These are phyloP conservation scores for Hippolais icterina DNA, from an alignment of 2,113 vertebrate genomes.

Conservation along the genomic window DNA sequence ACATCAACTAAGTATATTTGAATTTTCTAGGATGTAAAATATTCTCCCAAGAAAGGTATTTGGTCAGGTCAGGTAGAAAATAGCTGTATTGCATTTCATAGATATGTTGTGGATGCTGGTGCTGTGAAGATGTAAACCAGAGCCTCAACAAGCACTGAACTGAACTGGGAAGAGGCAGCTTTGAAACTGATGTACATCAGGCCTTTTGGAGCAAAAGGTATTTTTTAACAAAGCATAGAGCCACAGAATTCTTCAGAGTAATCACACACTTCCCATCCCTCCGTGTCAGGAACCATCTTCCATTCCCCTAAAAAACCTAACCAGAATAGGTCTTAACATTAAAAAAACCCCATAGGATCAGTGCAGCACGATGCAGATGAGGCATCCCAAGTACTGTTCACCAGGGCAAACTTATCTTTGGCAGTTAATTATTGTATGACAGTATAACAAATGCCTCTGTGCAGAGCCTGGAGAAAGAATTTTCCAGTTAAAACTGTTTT, in stretches of 20 bases:
- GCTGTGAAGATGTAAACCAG: background rate
- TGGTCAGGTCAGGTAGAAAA: background rate
- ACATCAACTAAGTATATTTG: background rate
- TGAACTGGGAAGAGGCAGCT: background rate
- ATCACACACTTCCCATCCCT: background rate
- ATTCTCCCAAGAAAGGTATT: background rate
- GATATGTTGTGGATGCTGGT: background rate
- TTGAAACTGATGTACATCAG: background rate
- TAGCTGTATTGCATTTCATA: background rate
- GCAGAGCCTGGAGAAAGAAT: background rate
- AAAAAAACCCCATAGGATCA: background rate
- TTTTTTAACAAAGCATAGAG: background rate
- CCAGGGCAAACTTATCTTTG: background rate
- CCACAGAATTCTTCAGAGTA: background rate
- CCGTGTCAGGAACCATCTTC: accelerated
- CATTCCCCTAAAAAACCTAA: accelerated
- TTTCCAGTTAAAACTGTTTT: background rate
- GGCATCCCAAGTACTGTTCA: background rate
- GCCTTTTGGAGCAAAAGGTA: background rate
- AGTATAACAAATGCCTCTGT: background rate
- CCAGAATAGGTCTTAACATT: background rate
- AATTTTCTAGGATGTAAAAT: background rate
- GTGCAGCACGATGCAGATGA: background rate
- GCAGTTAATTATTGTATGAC: background rate
- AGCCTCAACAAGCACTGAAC: background rate